These are phyloP conservation scores for Dorcus hopei DNA, from an alignment of 2,888 invertebrate genomes.

Conservation along the genomic window DNA sequence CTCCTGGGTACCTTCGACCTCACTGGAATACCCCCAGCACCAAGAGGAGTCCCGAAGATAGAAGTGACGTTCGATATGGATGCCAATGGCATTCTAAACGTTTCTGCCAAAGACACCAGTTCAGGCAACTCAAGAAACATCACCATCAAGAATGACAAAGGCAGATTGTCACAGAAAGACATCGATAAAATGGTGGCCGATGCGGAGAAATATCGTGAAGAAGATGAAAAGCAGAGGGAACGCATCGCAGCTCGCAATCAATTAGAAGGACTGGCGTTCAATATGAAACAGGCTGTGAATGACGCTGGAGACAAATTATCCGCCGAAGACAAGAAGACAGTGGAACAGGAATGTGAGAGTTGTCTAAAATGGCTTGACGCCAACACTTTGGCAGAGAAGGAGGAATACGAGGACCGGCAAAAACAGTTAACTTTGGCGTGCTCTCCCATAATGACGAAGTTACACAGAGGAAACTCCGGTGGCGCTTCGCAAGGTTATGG, in stretches of 20 bases:
- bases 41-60: conserved; percentile 65
- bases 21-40: conserved; percentile 69
- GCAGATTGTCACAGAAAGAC: conserved; percentile 75
- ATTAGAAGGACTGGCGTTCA: conserved; percentile 67
- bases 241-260: conserved; percentile 67
- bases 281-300: conserved; percentile 63
- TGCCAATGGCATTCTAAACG: conserved; percentile 67
- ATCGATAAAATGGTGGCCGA: conserved; percentile 77
- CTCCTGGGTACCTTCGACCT: conserved; percentile 63
- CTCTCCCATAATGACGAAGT: conserved; percentile 61
- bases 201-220: conserved; percentile 69
- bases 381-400: conserved; percentile 64
- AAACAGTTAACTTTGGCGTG: conserved; percentile 51
- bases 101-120: conserved; percentile 57
- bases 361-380: conserved; percentile 65
- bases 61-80: conserved; percentile 72
- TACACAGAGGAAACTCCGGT: conserved; percentile 43
- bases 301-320: conserved; percentile 62
- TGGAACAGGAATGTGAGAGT: conserved; percentile 55
- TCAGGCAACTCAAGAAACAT: conserved; percentile 70
- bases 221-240: conserved; percentile 67
- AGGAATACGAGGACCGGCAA: conserved; percentile 63
- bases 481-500: conserved; percentile 21
- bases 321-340: conserved; percentile 61
- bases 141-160: conserved; percentile 80